A percentile compares a stretch with the other conserved stretches of the same genome.
Conservation (phyloP, 2,113 vertebrate genomes). For the Sitta europaea region DNA sequence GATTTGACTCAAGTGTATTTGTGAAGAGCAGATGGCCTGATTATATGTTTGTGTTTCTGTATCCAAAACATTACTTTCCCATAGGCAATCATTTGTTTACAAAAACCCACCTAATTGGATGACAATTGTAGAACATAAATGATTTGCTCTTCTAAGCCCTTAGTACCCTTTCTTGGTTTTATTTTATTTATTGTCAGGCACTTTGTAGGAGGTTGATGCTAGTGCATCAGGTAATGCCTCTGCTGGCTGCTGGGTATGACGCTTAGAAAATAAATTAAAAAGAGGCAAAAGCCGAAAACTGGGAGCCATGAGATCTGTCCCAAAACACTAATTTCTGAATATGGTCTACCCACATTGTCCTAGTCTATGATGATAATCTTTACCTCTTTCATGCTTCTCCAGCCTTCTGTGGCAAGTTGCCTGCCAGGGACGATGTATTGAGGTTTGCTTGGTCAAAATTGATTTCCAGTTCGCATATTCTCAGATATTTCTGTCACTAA, state of each 20-base stretch:
- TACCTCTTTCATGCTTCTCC: neutral
- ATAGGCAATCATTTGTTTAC: neutral
- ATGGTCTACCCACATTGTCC: neutral
- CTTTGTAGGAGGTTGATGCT: neutral
- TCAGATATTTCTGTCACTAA: neutral
- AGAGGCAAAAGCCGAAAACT: neutral
- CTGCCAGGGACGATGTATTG: neutral
- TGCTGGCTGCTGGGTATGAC: neutral
- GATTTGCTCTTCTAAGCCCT: neutral
- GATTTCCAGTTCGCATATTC: neutral
- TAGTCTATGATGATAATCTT: neutral
- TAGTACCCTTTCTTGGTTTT: neutral
- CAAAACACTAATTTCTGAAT: neutral
- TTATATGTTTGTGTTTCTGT: slow-evolving; percentile 21
- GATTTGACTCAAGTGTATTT: neutral
- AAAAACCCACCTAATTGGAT: neutral
- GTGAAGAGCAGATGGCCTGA: slow-evolving; percentile 22
- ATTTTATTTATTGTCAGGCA: neutral
- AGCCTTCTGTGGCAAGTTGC: neutral
- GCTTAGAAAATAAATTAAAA: neutral
- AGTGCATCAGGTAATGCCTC: neutral
- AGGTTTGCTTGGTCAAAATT: neutral
- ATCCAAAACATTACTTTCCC: slow-evolving; percentile 4
- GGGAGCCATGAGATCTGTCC: neutral
- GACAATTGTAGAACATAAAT: neutral